Evolutionary conservation across 1,140 invertebrate genomes (phyloP), one percentile per base, ranked within the genome.

Genomic region (Zophobas morio): DNA sequence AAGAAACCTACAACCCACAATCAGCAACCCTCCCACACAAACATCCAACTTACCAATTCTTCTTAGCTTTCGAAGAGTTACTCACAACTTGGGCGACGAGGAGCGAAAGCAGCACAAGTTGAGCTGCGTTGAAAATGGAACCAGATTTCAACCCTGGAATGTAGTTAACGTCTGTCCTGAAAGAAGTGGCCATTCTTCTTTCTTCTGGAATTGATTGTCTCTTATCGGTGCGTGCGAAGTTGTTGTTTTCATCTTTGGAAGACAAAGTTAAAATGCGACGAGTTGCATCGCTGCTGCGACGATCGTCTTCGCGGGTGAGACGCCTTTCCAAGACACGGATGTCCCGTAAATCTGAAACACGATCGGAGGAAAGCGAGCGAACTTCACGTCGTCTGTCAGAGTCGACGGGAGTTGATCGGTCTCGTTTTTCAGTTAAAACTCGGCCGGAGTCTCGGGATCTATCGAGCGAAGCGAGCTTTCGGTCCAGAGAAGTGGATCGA

Each of bases 141-240:
- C n/a, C 39, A 36, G 71, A 40, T 56, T 54, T 73, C 71, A 73
- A n/a, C 56, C 56, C 71, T n/a, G 71, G 71, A 4, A 73, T 42
- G 39, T 73, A 73, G n/a, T 73, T 37, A 20, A 37, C 37, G 46
- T 72, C 39, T 46, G 36, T n/a, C 5, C 1, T 54, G 71, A 73
- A 73, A 73, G 71, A 73, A 73, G 71, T 73, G 71, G 71, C 51
- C 71, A 73, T 73, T 56, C 71, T 73, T 56, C 71, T 73, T 73
- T 39, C 71, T 49, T 49, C 37, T 37, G 36, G 35, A n/a, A 2
- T 42, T 66, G 60, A 42, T 66, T 66, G 60, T 32, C 37, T 5
- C 20, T 51, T 20, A 20, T 5, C 49, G 49, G 20, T 39, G 20
- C 60, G n/a, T 66, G 60, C 39, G 33, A 66, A 66, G 39, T 66